Percentiles rank a stretch among this genome's conserved stretches.
phyloP scores from a whole-genome alignment of 2,797 vertebrate species.

The Dryobates pubescens region DNA sequence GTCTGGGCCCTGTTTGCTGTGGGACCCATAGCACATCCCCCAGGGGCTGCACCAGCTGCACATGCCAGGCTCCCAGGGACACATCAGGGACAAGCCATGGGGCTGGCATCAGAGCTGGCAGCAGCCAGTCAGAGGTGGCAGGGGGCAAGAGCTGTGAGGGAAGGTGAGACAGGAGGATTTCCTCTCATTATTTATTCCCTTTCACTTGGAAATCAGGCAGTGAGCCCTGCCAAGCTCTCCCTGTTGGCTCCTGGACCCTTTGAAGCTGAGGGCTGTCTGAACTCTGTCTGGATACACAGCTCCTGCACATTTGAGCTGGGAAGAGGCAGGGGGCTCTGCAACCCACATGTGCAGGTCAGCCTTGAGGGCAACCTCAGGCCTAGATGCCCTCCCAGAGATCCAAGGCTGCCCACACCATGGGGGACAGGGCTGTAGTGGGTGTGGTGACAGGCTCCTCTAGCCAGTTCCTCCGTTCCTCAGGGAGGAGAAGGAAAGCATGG shows the following conservation, averaged over 20 bases:
- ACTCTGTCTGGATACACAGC: not conserved
- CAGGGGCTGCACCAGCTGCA: not conserved
- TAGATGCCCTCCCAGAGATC: not conserved
- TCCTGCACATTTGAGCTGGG: not conserved
- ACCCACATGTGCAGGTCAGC: not conserved
- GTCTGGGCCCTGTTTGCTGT: not conserved
- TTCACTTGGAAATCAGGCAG: slow-evolving; percentile 45
- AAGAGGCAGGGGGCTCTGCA: not conserved
- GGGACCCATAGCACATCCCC: not conserved
- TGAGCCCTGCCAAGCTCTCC: slow-evolving; percentile 34
- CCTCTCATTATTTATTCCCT: slow-evolving; percentile 64
- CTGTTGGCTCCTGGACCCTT: slow-evolving; percentile 1
- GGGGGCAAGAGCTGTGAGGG: not conserved
- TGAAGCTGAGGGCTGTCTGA: not conserved
- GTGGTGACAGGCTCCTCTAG: not conserved
- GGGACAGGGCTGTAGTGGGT: not conserved
- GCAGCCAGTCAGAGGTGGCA: not conserved
- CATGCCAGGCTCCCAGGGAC: not conserved
- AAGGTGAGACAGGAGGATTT: slow-evolving; percentile 59
- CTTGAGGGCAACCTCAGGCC: not conserved
- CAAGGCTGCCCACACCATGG: fast-evolving
- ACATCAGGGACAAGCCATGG: fast-evolving
- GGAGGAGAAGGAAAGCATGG: not conserved
- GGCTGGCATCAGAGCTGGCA: not conserved
- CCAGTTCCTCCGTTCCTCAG: not conserved